These are phyloP conservation scores for Furnarius figulus DNA, from an alignment of 2,113 vertebrate species.

Conservation along the genomic window DNA sequence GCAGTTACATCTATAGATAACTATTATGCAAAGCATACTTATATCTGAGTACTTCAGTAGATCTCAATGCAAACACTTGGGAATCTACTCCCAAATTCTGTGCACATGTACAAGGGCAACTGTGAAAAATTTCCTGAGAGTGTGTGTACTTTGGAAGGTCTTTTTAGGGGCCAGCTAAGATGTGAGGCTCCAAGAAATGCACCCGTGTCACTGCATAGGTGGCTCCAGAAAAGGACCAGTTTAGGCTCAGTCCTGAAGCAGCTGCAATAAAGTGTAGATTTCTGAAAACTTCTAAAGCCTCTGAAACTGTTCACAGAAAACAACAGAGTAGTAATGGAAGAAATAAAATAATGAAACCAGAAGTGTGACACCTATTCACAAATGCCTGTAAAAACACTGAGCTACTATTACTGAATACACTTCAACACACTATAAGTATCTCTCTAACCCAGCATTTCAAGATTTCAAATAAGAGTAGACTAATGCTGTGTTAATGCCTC, in stretches of 20 bases:
- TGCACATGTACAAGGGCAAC: fast-evolving
- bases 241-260: not conserved
- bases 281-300: not conserved
- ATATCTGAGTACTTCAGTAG: not conserved
- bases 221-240: not conserved
- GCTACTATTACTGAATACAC: not conserved
- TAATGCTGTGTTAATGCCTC: not conserved
- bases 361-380: not conserved
- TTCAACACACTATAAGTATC: not conserved
- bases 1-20: not conserved
- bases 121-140: not conserved
- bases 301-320: not conserved
- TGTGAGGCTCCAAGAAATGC: not conserved
- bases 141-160: not conserved
- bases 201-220: fast-evolving
- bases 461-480: not conserved
- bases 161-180: not conserved
- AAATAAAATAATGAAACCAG: not conserved
- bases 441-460: not conserved
- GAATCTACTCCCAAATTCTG: not conserved
- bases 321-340: not conserved
- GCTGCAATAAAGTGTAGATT: not conserved
- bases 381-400: not conserved
- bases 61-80: not conserved
- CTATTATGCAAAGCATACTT: not conserved